These are phyloP conservation scores for Diphyllodes magnificus DNA, from an alignment of 2,113 vertebrate genomes.

Conservation along the genomic window DNA sequence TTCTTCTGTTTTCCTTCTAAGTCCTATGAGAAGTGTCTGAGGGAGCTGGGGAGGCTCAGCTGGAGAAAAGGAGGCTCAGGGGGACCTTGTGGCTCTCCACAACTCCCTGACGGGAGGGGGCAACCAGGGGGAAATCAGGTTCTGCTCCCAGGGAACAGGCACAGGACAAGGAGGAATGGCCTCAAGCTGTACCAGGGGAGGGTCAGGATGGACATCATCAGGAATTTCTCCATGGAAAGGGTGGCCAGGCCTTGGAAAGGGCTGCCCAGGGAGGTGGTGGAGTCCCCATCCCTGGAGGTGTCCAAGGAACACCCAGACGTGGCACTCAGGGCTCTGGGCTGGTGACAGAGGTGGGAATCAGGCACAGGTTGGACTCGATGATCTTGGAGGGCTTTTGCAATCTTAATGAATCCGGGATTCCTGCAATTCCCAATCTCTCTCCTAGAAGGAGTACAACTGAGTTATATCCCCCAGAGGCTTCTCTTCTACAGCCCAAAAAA, in stretches of 20 bases:
- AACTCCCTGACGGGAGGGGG: not conserved
- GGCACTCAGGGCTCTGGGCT: not conserved
- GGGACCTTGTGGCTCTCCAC: not conserved
- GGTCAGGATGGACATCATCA: fast-evolving
- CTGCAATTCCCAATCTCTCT: not conserved
- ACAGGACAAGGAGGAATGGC: not conserved
- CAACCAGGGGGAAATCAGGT: fast-evolving
- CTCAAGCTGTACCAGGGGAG: not conserved
- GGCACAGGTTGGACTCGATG: fast-evolving
- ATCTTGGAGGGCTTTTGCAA: not conserved
- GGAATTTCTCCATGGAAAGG: not conserved
- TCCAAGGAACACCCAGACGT: fast-evolving
- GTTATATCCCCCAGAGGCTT: not conserved
- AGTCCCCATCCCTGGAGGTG: not conserved
- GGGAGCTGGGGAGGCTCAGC: not conserved
- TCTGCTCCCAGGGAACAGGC: not conserved
- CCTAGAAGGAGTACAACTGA: not conserved
- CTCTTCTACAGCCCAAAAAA: not conserved
- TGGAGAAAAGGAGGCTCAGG: not conserved
- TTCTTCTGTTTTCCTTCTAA: not conserved
- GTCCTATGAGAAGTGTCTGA: not conserved
- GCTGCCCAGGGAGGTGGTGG: not conserved
- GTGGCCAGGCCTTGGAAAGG: fast-evolving
- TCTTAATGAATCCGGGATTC: not conserved
- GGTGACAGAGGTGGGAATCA: not conserved